Base-by-base conservation (phyloP, 2,888 invertebrate species). In the Lasioglossum leucozonium region DNA sequence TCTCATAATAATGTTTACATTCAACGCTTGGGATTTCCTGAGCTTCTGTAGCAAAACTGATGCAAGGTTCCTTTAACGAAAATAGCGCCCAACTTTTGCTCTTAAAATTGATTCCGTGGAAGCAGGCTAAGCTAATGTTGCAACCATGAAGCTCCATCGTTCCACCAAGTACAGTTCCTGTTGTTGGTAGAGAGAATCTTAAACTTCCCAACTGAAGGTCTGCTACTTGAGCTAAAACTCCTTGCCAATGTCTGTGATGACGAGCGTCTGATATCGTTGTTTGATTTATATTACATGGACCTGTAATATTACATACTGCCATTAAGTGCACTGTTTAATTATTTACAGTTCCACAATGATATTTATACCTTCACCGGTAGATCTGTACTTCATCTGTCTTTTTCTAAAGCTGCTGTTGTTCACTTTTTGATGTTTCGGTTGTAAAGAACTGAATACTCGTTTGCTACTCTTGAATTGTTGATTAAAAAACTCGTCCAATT, bases 381-480 rank as follows among this genome's bases (percentile, higher is more conserved):
- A 90, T 89, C 94, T 95, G 86, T 95, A 95, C 86, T 95, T 95
- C 65, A 95, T 94, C 47, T 93, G 92, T 42, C 91, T 91, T 73
- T 93, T 94, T 78, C 91, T 94, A 30, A 95, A 92, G 71, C 94
- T 95, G 71, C 89, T 94, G 40, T 92, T 94, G 62, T 82, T 92
- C 8, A 92, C 90, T 72, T 92, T 92, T 81, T 94, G 95, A 76
- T 95, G 94, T 51, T 96, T 95, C 2, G 97, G 96, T 94, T 96
- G 97, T 88, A 97, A 93, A 62, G 97, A 97, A 86, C 97, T 98
- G 94, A 99, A 98, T 6, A 98, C 99, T 3, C 99, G 96, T 94
- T 98, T 98, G 94, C 99, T 98, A 90, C 98, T 99, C 95, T 99
- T 98, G 94, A 99, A 99, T 96, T 99, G 99, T 95, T 99, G 99